A percentile compares a stretch with the other conserved stretches of the same genome.
Evolutionary conservation across 2,797 vertebrate species (phyloP).

Genomic region (Atherinosoma microstoma): DNA sequence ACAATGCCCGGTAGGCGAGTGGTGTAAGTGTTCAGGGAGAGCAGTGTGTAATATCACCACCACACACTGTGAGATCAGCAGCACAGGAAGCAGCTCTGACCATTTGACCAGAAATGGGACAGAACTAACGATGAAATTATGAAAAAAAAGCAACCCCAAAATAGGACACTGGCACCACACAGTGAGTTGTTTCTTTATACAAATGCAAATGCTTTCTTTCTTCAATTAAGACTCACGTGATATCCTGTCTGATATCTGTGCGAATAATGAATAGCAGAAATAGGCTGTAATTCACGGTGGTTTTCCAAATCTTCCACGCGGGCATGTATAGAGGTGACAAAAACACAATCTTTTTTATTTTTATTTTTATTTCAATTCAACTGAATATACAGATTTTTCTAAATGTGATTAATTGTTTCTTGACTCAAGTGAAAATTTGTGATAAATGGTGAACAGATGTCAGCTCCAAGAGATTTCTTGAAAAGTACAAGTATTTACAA

Average conservation of each 20-base stretch:
- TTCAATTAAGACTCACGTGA: constrained; percentile 8
- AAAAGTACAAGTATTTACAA: background rate
- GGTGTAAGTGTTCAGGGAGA: constrained; percentile 45
- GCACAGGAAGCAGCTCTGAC: constrained; percentile 60
- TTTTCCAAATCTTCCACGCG: background rate
- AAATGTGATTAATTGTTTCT: background rate
- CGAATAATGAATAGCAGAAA: constrained; percentile 10
- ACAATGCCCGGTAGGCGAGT: constrained; percentile 21
- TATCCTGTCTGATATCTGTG: constrained; percentile 17
- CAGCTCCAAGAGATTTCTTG: background rate
- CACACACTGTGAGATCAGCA: constrained; percentile 59
- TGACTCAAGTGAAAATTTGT: background rate
- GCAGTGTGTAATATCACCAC: constrained; percentile 51
- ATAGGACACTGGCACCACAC: constrained; percentile 12
- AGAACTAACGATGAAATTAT: constrained; percentile 58
- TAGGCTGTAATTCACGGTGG: background rate
- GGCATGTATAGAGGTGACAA: background rate
- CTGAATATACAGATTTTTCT: background rate
- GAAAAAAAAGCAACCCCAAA: constrained; percentile 43
- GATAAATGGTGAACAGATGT: background rate
- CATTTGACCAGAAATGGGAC: constrained; percentile 53
- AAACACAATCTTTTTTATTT: background rate
- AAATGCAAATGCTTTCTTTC: constrained; percentile 13
- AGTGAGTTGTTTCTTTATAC: constrained; percentile 7
- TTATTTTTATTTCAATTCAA: too few relatives aligned